Evolutionary conservation across 2,888 invertebrate genomes (phyloP), one percentile per base, ranked within the genome.

Genomic region (Carpatolechia fugitivella): DNA sequence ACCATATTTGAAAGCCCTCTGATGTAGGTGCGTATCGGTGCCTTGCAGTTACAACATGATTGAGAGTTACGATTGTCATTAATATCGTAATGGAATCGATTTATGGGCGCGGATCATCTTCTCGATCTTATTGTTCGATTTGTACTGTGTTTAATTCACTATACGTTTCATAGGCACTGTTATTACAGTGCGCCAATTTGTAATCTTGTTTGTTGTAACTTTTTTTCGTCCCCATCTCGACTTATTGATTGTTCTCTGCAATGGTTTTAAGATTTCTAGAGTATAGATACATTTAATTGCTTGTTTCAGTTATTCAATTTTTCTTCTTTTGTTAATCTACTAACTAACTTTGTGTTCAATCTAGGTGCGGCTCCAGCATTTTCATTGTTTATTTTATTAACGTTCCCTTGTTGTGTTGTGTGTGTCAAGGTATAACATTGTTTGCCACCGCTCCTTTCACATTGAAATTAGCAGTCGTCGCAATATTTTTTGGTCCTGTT

Each of bases 51-150:
- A 70, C 72, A 69, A 72, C 69, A 76, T 80, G 82, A 84, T 82
- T 80, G 74, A 81, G 80, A 84, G 78, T 82, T 84, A 84, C 78
- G 82, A 81, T 80, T 81, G 78, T 80, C 82, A 82, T 84, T 84
- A 80, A 81, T 82, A 83, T 76, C 66, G 80, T 83, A 83, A 82
- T 83, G 83, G 76, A 77, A 60, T 74, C 75, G 73, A 84, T 85
- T 85, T 85, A 85, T 79, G 82, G 65, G 72, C 74, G 65, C 69
- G 73, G 74, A 82, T 80, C 80, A 78, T 77, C 74, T 68, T 69
- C 69, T 72, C 64, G 70, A 76, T 81, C 80, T 80, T 78, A 79
- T 78, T 78, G 72, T 71, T 65, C 58, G 59, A 57, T 65, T 69
- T 68, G 65, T 66, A 65, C 66, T 70, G 70, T 65, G 69, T 78